Conservation (phyloP, 1,140 invertebrate genomes). For the Mycetomoellerius zeteki region DNA sequence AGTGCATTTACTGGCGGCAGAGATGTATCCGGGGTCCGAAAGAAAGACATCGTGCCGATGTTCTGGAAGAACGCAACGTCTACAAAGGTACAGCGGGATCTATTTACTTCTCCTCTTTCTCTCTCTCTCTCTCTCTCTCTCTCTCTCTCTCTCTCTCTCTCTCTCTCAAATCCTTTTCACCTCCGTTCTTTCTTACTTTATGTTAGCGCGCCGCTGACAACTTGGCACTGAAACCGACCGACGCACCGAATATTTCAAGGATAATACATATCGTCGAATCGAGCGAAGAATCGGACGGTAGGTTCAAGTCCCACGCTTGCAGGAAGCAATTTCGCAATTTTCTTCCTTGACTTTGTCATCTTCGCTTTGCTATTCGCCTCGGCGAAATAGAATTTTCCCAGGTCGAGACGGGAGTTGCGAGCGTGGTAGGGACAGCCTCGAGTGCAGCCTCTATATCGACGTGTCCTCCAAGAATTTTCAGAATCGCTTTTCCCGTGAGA, state of each 20-base stretch:
- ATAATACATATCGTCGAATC: slow-evolving; percentile 18
- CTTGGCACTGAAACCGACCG: slow-evolving; percentile 36
- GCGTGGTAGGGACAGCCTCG: slow-evolving; percentile 33
- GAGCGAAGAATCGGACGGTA: slow-evolving; percentile 16
- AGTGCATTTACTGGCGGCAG: slow-evolving; percentile 64
- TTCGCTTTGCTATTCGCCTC: slow-evolving; percentile 85
- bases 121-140: too few species aligned
- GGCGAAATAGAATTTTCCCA: slow-evolving; percentile 86
- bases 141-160: too few species aligned
- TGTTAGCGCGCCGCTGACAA: slow-evolving; percentile 56
- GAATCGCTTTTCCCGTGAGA: slow-evolving; percentile 74
- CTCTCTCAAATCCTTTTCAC: slow-evolving; percentile 28
- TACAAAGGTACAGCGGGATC: slow-evolving; percentile 81
- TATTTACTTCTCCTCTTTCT: slow-evolving; percentile 77
- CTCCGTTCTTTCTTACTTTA: slow-evolving; percentile 68
- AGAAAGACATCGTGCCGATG: slow-evolving; percentile 54
- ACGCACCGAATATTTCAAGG: slow-evolving; percentile 37
- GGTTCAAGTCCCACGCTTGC: slow-evolving; percentile 53
- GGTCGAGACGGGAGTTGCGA: slow-evolving; percentile 45
- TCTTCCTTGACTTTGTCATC: slow-evolving; percentile 86
- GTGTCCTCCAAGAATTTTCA: slow-evolving; percentile 77
- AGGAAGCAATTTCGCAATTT: slow-evolving; percentile 87
- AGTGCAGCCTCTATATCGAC: slow-evolving; percentile 72
- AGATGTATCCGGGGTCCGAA: slow-evolving; percentile 35
- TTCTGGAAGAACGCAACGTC: slow-evolving; percentile 62